Conservation (phyloP, 2,797 vertebrate species). For the Myioborus melanocephalus region DNA sequence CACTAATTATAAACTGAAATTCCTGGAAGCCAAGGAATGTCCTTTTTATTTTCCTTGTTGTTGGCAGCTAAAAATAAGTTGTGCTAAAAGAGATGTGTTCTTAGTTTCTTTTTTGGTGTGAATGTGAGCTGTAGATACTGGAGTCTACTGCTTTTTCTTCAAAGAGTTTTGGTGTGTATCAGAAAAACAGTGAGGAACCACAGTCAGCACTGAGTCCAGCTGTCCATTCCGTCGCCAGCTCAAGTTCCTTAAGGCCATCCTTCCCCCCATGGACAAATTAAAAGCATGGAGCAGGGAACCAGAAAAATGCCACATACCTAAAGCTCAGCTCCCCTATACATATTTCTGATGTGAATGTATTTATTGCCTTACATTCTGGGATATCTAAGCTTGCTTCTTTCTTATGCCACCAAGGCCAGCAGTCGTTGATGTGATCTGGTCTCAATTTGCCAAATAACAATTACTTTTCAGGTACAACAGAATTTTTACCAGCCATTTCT, state of each 20-base stretch:
- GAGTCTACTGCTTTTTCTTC: background rate
- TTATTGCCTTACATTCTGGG: background rate
- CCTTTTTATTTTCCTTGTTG: background rate
- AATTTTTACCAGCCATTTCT: background rate
- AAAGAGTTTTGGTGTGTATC: background rate
- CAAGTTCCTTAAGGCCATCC: background rate
- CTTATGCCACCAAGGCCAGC: background rate
- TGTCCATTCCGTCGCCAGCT: background rate
- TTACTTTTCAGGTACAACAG: background rate
- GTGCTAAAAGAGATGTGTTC: background rate
- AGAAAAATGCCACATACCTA: background rate
- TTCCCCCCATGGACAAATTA: background rate
- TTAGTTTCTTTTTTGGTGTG: background rate
- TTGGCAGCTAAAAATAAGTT: background rate
- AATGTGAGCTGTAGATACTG: rapidly evolving
- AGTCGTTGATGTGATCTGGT: background rate
- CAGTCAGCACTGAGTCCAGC: background rate
- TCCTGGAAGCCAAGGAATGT: background rate
- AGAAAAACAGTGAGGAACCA: background rate
- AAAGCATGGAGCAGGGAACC: background rate
- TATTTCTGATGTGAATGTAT: background rate
- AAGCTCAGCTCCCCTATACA: background rate
- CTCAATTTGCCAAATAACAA: background rate
- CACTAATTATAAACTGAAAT: background rate
- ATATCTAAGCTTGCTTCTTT: background rate